These are phyloP conservation scores for Drosophila ogumai DNA, from an alignment of 1,140 invertebrate species.

Conservation along the genomic window DNA sequence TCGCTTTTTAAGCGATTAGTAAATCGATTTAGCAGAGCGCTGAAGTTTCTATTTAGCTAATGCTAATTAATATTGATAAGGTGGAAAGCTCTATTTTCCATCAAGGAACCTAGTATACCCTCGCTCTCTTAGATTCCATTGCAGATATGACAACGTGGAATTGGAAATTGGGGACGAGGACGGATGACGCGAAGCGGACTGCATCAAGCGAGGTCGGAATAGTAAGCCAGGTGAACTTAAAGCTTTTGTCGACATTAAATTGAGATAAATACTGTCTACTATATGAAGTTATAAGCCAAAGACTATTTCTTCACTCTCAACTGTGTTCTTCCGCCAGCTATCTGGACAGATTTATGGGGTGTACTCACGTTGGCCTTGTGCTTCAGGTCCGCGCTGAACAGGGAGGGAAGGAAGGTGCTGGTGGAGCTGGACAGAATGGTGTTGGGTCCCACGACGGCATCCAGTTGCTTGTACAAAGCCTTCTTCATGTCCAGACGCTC, in stretches of 20 bases:
- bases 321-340: neutral
- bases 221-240: neutral
- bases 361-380: slow-evolving; percentile 88
- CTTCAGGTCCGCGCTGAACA: slow-evolving; percentile 92
- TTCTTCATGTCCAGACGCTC: slow-evolving; percentile 94
- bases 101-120: neutral
- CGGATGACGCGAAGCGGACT: neutral
- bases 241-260: neutral
- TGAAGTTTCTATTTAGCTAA: neutral
- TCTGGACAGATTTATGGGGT: slow-evolving; percentile 12
- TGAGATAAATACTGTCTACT: neutral
- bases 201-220: neutral
- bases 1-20: neutral
- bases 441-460: slow-evolving; percentile 89
- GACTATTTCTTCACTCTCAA: too few relatives aligned
- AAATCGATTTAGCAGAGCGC: neutral
- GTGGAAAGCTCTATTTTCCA: too few relatives aligned
- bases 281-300: neutral
- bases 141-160: slow-evolving; percentile 26
- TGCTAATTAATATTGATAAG: neutral
- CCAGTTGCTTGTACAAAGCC: slow-evolving; percentile 92
- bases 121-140: neutral
- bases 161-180: slow-evolving; percentile 13
- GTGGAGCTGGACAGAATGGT: slow-evolving; percentile 96
- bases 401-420: slow-evolving; percentile 94